phyloP scores from a whole-genome alignment of 2,888 invertebrate species.

The Andrena flavipes region DNA sequence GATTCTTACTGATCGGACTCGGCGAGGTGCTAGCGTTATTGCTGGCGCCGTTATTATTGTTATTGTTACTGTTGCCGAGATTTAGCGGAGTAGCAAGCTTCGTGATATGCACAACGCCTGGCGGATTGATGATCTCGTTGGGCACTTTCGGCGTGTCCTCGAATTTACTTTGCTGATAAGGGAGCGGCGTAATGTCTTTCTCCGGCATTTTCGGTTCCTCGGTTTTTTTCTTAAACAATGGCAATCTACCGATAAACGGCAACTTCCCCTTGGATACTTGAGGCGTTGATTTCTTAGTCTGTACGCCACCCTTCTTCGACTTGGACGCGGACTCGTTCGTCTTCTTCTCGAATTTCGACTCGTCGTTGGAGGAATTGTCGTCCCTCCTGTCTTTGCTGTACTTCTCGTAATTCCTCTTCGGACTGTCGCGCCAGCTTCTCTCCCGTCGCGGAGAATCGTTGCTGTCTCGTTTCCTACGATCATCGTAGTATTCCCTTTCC shows the following conservation, averaged over 20 bases:
- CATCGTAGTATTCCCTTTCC: slow-evolving; percentile 81
- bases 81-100: slow-evolving; percentile 81
- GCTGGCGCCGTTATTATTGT: slow-evolving; percentile 21
- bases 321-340: slow-evolving; percentile 79
- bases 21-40: not conserved
- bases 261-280: slow-evolving; percentile 88
- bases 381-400: slow-evolving; percentile 76
- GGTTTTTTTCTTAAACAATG: slow-evolving; percentile 89
- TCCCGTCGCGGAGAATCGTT: slow-evolving; percentile 82
- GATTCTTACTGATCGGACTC: slow-evolving; percentile 61
- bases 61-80: slow-evolving; percentile 54
- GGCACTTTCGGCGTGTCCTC: slow-evolving; percentile 83
- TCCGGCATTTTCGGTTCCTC: slow-evolving; percentile 83
- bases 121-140: slow-evolving; percentile 83
- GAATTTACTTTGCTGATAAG: slow-evolving; percentile 82
- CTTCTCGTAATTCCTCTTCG: slow-evolving; percentile 78
- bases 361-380: slow-evolving; percentile 79
- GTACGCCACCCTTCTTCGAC: slow-evolving; percentile 73
- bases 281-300: slow-evolving; percentile 73
- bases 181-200: slow-evolving; percentile 85
- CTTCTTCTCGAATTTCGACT: slow-evolving; percentile 82
- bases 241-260: slow-evolving; percentile 95
- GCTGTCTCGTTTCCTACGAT: slow-evolving; percentile 79
- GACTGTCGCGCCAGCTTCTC: slow-evolving; percentile 81
- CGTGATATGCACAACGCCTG: slow-evolving; percentile 83